Evolutionary conservation across 2,113 vertebrate genomes (phyloP), one percentile per base, ranked within the genome.

Genomic region (Corvus cornix): DNA sequence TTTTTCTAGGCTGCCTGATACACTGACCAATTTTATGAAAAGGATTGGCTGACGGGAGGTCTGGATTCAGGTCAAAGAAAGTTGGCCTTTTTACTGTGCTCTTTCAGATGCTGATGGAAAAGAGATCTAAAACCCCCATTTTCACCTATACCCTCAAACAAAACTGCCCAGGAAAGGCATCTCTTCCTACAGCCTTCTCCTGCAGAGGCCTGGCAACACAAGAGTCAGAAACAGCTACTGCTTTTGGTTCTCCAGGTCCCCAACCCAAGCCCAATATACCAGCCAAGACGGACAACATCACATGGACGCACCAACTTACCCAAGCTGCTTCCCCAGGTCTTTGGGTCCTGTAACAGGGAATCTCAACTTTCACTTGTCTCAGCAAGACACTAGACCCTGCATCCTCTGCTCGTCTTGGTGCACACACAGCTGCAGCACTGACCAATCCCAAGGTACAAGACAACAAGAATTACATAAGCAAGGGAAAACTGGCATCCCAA

Each of bases 261-360:
- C 60, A 73, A 2, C 1, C n/a, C 70, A 56, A 74, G 66, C 4
- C 16, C 0, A 0, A 73, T 9, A 44, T 0, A 48, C 9, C 5
- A 51, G 43, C 27, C 68, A 81, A 53, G 83, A 84, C 0, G 2
- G 76, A 59, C 48, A 89, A 6, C 3, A 3, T 26, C 79, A 79
- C 31, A 44, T 4, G 31, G 75, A 70, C 0, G 2, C 73, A 77
- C 15, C 69, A 43, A 22, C 17, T 78, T 35, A 49, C 41, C 28
- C 74, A 51, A 69, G 69, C 62, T 52, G 64, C 43, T 72, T 72
- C 39, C 37, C 44, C 20, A 72, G 17, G 12, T 27, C 60, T 72
- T 23, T 21, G 21, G 28, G 77, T 37, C 56, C 63, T 41, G 28
- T 31, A 46, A 68, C 10, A 67, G 18, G 11, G 33, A 75, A 87